phyloP scores from a whole-genome alignment of 2,113 vertebrate species.

The Cynocephalus volans region DNA sequence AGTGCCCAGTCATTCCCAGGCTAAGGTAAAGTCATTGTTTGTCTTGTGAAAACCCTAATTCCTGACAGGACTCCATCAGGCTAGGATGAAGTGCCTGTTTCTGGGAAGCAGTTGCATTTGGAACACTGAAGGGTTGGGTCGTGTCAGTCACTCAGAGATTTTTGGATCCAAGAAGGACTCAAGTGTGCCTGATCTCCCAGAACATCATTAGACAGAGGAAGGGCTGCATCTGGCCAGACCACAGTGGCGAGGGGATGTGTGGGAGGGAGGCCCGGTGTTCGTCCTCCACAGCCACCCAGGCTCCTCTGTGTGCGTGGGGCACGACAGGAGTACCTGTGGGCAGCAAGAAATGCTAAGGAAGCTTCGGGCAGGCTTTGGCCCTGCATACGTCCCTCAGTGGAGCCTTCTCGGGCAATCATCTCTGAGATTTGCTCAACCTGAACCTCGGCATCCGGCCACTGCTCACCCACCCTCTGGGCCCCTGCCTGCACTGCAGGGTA shows the following conservation, averaged over 20 bases:
- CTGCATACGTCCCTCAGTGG: rapidly evolving
- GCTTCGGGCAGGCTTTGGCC: neutral
- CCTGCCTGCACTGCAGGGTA: rapidly evolving
- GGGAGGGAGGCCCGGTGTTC: neutral
- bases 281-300: neutral
- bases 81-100: neutral
- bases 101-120: neutral
- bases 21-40: neutral
- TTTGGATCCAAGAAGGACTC: neutral
- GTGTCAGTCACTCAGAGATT: rapidly evolving
- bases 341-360: neutral
- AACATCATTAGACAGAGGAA: neutral
- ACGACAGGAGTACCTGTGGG: neutral
- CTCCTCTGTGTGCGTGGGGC: neutral
- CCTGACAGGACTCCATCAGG: neutral
- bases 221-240: neutral
- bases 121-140: neutral
- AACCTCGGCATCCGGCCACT: neutral
- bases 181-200: neutral
- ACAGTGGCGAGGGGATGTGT: rapidly evolving
- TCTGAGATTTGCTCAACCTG: neutral
- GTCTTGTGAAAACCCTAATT: neutral
- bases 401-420: neutral
- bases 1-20: neutral
- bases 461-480: neutral